Evolutionary conservation across 1,140 invertebrate genomes (phyloP).

Genomic region (Halesus radiatus): DNA sequence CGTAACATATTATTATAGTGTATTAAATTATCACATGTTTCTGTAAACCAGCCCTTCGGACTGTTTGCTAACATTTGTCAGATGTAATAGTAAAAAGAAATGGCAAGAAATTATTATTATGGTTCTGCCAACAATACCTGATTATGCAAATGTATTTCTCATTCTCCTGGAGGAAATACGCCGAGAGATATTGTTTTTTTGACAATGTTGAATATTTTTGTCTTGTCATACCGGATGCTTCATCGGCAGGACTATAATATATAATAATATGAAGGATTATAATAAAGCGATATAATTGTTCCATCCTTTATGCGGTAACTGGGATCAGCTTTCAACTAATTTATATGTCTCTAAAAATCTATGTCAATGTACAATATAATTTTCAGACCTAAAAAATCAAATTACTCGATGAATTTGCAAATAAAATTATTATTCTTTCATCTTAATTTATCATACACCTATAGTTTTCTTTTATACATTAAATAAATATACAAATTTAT

Average conservation of each 20-base stretch:
- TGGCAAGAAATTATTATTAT: background rate
- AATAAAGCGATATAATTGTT: too few species aligned
- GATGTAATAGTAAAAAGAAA: background rate
- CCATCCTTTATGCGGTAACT: constrained; percentile 8
- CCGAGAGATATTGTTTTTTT: too few species aligned
- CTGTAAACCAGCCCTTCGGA: too few species aligned
- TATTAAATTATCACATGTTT: too few species aligned
- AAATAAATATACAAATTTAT: constrained; percentile 47
- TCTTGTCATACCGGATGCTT: too few species aligned
- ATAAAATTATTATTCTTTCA: constrained; percentile 8
- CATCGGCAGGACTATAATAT: too few species aligned
- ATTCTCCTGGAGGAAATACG: too few species aligned
- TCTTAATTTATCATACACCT: constrained; percentile 38
- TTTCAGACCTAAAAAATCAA: constrained; percentile 34
- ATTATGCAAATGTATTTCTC: background rate
- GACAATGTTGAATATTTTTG: too few species aligned
- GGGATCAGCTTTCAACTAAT: background rate
- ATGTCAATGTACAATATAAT: constrained; percentile 31
- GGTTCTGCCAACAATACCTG: background rate
- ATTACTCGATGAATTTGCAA: constrained; percentile 12
- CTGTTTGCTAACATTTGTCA: too few species aligned
- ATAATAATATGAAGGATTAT: too few species aligned
- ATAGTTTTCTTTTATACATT: constrained; percentile 30
- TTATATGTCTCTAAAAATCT: constrained; percentile 26
- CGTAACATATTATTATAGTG: too few species aligned